phyloP scores from a whole-genome alignment of 2,797 vertebrate species.

The Glossophaga mutica region DNA sequence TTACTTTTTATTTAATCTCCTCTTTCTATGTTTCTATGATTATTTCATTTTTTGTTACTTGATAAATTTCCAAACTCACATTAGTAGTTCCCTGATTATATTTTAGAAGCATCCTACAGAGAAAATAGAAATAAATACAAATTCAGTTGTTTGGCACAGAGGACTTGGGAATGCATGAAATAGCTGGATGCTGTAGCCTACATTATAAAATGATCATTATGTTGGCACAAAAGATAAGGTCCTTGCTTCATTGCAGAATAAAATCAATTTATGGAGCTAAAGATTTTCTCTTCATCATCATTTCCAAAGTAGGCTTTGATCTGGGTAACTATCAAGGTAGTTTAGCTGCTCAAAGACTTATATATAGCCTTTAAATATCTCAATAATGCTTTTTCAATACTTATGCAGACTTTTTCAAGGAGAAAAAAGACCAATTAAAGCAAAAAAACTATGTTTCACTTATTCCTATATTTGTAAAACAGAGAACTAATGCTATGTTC shows the following conservation, averaged over 20 bases:
- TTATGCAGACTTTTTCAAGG: not conserved
- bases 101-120: not conserved
- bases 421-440: not conserved
- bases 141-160: not conserved
- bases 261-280: not conserved
- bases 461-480: not conserved
- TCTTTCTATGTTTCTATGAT: not conserved
- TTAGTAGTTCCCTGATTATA: not conserved
- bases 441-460: not conserved
- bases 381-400: not conserved
- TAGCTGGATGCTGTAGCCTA: not conserved
- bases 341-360: not conserved
- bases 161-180: not conserved
- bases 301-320: not conserved
- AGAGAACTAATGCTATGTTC: not conserved
- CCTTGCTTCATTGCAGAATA: not conserved
- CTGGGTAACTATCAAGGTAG: not conserved
- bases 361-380: not conserved
- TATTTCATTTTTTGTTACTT: not conserved
- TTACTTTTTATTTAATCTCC: not conserved
- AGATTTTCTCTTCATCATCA: not conserved
- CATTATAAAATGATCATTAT: not conserved
- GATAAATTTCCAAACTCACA: not conserved
- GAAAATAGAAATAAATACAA: not conserved
- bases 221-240: not conserved